These are phyloP conservation scores for Sebastes paucispinis DNA, from an alignment of 2,797 vertebrate genomes.

Conservation along the genomic window DNA sequence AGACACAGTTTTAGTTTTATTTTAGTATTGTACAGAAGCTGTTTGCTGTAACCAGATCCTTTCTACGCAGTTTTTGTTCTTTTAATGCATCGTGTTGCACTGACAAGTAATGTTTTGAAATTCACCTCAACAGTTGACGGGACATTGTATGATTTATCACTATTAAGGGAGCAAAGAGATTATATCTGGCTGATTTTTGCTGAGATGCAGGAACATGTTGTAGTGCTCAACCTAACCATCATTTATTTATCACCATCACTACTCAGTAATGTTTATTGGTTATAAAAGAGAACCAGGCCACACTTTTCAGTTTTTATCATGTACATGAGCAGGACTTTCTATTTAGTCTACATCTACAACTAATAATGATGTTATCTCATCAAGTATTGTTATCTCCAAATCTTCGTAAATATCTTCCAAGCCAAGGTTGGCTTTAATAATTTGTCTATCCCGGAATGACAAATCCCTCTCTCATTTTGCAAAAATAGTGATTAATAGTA, in stretches of 20 bases:
- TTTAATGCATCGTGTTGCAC: background rate
- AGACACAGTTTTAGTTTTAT: background rate
- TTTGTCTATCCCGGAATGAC: background rate
- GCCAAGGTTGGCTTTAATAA: background rate
- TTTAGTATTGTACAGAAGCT: conserved; percentile 4
- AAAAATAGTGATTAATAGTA: background rate
- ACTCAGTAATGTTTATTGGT: background rate
- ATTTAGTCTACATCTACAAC: background rate
- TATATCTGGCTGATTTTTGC: background rate
- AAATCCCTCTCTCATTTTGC: background rate
- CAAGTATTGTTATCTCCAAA: background rate
- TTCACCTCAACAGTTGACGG: background rate
- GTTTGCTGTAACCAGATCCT: background rate
- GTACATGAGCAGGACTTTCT: background rate
- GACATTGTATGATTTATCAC: background rate
- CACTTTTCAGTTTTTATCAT: background rate
- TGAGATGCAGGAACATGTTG: background rate
- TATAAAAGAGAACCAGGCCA: background rate
- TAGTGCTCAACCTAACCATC: background rate
- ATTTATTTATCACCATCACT: background rate
- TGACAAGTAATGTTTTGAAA: background rate
- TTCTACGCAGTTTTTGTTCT: background rate
- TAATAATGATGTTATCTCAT: background rate
- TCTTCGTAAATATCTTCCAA: background rate
- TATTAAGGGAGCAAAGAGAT: background rate